Conservation (phyloP, 2,888 invertebrate genomes). For the Erebia palarica region DNA sequence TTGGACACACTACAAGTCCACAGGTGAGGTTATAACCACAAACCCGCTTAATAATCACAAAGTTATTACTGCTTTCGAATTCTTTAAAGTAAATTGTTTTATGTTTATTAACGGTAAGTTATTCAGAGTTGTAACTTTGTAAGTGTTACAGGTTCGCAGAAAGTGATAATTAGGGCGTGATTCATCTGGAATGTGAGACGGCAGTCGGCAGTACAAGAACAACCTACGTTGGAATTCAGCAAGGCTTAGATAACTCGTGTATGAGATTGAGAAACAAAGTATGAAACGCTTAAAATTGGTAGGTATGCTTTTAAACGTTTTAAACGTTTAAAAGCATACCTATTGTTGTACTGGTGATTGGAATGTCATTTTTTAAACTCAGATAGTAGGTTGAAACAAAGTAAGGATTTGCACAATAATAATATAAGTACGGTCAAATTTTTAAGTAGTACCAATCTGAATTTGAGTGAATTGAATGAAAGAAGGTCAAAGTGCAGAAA, state of each 20-base stretch:
- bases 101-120: slow-evolving; percentile 66
- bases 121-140: slow-evolving; percentile 54
- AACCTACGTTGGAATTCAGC: slow-evolving; percentile 42
- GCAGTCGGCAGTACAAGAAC: slow-evolving; percentile 41
- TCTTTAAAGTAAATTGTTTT: slow-evolving; percentile 47
- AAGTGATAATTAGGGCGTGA: slow-evolving; percentile 58
- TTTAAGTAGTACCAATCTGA: background rate
- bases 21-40: slow-evolving; percentile 9
- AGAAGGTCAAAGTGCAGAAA: slow-evolving; percentile 28
- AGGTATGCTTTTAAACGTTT: background rate
- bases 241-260: slow-evolving; percentile 38
- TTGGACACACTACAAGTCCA: slow-evolving; percentile 11
- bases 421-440: background rate
- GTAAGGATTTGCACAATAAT: background rate
- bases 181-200: slow-evolving; percentile 51
- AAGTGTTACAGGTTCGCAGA: slow-evolving; percentile 57
- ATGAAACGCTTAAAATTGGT: slow-evolving; percentile 3
- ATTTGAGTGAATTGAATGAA: background rate
- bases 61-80: slow-evolving; percentile 23
- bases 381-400: background rate
- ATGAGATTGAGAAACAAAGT: slow-evolving; percentile 33
- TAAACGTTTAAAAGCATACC: too few species aligned
- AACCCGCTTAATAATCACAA: slow-evolving; percentile 21
- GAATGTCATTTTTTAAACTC: background rate
- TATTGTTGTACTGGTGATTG: background rate